phyloP scores from a whole-genome alignment of 2,797 vertebrate genomes.

The Setipinna tenuifilis region DNA sequence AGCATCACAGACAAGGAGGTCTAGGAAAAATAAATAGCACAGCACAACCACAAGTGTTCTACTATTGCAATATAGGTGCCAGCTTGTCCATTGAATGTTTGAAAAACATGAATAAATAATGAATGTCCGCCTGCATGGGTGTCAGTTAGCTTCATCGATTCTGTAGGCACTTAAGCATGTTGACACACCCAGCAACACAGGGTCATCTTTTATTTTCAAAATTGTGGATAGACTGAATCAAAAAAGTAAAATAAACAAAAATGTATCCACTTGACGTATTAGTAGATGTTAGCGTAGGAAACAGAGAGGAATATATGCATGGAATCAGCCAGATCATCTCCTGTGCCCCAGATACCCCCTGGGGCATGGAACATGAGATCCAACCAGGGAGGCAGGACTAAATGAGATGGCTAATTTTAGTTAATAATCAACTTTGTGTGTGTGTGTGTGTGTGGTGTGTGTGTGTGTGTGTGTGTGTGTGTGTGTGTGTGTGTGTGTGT shows the following conservation, averaged over 20 bases:
- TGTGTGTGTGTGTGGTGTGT: neutral
- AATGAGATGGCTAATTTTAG: neutral
- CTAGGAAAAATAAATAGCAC: neutral
- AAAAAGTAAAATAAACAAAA: constrained; percentile 3
- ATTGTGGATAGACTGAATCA: neutral
- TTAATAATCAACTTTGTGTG: neutral
- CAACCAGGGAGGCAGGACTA: neutral
- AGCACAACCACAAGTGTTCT: neutral
- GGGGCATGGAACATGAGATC: neutral
- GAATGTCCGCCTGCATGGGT: neutral
- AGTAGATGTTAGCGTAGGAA: neutral
- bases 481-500: neutral
- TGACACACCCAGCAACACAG: neutral
- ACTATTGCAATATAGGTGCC: neutral
- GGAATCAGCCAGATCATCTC: neutral
- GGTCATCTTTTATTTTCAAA: neutral
- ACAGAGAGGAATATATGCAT: neutral
- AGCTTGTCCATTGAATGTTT: neutral
- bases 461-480: neutral
- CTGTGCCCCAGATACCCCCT: neutral
- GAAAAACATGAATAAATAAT: neutral
- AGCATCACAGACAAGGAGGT: neutral
- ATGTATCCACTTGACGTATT: neutral
- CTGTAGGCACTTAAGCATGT: neutral
- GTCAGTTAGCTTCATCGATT: neutral